These are phyloP conservation scores for Brachylomia viminalis DNA, from an alignment of 2,888 invertebrate genomes.

Conservation along the genomic window DNA sequence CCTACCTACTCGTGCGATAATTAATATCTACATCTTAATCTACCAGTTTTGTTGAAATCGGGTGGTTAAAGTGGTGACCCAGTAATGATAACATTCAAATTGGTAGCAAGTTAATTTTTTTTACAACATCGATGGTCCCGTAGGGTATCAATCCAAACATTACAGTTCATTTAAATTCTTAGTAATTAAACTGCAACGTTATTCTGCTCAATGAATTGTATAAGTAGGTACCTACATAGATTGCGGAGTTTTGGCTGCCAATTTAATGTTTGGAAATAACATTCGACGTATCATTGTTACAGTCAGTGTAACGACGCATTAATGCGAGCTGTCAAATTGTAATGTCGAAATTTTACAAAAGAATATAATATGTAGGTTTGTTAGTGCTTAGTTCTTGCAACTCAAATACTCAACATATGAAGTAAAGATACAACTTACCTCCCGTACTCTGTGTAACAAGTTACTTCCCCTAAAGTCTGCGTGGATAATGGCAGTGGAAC, in stretches of 20 bases:
- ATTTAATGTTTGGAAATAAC: background rate
- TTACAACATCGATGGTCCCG: too few relatives aligned
- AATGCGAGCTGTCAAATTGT: background rate
- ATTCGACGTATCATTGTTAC: background rate
- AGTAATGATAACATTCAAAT: too few relatives aligned
- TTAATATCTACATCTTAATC: background rate
- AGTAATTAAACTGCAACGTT: too few relatives aligned
- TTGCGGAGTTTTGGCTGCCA: slow-evolving; percentile 11
- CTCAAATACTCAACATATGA: background rate
- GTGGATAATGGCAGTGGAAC: slow-evolving; percentile 66
- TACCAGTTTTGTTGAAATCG: background rate
- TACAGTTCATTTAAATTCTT: too few relatives aligned
- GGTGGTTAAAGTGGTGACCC: too few relatives aligned
- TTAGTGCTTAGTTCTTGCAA: too few relatives aligned
- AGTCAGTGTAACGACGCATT: background rate
- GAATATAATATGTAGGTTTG: background rate
- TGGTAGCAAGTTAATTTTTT: too few relatives aligned
- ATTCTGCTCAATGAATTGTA: background rate
- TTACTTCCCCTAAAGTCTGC: slow-evolving; percentile 73
- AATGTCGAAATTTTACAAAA: background rate
- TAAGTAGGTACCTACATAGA: background rate
- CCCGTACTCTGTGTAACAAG: slow-evolving; percentile 63
- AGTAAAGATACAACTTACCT: slow-evolving; percentile 57
- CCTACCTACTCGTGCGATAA: background rate
- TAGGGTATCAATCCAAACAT: too few relatives aligned